Base-by-base conservation (phyloP, 2,888 invertebrate genomes). In the Cosmorhoe ocellata region DNA sequence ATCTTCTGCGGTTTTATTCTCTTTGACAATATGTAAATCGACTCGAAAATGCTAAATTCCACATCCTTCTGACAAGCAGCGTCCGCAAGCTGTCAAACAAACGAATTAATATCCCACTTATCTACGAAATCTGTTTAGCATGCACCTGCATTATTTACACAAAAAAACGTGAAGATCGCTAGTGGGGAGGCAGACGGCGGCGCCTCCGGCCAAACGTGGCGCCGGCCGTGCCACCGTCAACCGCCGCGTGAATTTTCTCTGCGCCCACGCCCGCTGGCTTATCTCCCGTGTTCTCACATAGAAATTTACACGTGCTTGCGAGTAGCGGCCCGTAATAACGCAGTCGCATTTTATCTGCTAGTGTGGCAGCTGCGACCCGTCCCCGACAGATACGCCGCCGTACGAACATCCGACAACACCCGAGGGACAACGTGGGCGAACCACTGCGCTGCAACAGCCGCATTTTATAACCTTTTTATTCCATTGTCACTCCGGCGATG, bases 391-490 rank as follows among this genome's bases (percentile, higher is more conserved):
- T 77, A 79, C 75, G 77, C 77, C 69, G 67, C 63, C 68, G 69
- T 69, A 73, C 66, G 77, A 76, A 76, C 76, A 75, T 63, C 72
- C 76, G 76, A 83, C 82, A 75, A 76, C 82, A 79, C 83, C 79
- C 82, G 73, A 60, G 81, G 78, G 79, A 84, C 82, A 89, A 84
- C 82, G 89, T 84, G 84, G 86, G 83, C 89, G 87, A 74, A 70
- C 72, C 78, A 75, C 84, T 43, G 49, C 52, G 76, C 84, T 48
- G 48, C 48, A 76, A 79, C 83, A 76, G 77, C 72, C 78, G 80
- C 87, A 75, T 88, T 89, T 89, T 89, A 89, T 81, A 87, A 89
- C 88, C 86, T 86, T 88, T 89, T 88, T 88, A 89, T 87, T 86
- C 88, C 84, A 89, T 89, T 89, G 89, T 90, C 90, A 89, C 88